phyloP scores from a whole-genome alignment of 2,888 invertebrate genomes.

The Rhagonycha lutea region DNA sequence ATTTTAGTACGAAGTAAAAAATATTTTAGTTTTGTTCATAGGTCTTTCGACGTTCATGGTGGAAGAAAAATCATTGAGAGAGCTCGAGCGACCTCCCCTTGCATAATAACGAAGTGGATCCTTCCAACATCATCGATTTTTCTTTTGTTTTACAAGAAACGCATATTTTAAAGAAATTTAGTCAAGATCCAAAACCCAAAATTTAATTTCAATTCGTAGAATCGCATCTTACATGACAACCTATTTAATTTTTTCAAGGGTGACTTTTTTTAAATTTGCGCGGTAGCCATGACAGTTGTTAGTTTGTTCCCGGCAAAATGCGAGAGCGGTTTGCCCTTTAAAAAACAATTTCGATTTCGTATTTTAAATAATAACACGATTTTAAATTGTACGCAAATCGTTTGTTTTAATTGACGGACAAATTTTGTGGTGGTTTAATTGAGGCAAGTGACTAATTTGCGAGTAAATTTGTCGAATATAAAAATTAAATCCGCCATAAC shows the following conservation, averaged over 20 bases:
- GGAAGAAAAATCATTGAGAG: background rate
- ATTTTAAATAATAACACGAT: slow-evolving; percentile 20
- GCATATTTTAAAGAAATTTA: background rate
- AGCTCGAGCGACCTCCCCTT: slow-evolving; percentile 4
- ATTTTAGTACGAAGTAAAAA: background rate
- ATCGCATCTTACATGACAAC: background rate
- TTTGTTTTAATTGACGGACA: slow-evolving; percentile 33
- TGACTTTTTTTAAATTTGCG: slow-evolving; percentile 40
- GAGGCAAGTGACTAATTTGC: slow-evolving; percentile 13
- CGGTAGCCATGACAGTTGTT: slow-evolving; percentile 49
- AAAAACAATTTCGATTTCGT: slow-evolving; percentile 8
- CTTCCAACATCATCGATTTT: slow-evolving; percentile 11
- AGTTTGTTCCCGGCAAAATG: slow-evolving; percentile 45
- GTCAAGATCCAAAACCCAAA: background rate
- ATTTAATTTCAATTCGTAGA: background rate
- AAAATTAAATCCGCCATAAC: slow-evolving; percentile 35
- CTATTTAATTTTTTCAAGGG: background rate
- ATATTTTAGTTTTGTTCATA: background rate
- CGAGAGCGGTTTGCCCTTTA: background rate
- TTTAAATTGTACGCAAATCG: slow-evolving; percentile 32
- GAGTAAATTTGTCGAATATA: slow-evolving; percentile 47
- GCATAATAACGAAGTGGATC: background rate
- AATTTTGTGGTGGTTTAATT: slow-evolving; percentile 31
- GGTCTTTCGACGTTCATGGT: background rate
- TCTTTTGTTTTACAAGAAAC: background rate